Percentiles rank a stretch among this genome's conserved stretches.
Evolutionary conservation across 2,113 vertebrate species (phyloP).

Genomic region (Amblyornis subalaris): DNA sequence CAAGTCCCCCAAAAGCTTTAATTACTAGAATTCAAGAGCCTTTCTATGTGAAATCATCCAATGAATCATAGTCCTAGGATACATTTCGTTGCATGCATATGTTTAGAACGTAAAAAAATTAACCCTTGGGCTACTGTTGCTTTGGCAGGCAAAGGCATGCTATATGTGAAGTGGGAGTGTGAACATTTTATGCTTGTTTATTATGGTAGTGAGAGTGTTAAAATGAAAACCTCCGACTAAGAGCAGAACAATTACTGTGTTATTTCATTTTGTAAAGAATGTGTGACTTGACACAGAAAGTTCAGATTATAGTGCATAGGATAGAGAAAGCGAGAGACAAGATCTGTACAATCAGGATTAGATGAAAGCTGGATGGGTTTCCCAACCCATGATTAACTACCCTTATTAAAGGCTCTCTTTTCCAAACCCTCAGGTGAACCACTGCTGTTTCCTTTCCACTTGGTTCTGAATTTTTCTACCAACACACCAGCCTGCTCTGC

Average conservation of each 20-base stretch:
- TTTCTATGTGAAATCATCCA: constrained; percentile 15
- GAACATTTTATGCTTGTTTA: neutral
- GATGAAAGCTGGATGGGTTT: neutral
- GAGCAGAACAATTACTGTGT: constrained; percentile 19
- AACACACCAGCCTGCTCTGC: neutral
- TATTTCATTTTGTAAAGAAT: constrained; percentile 5
- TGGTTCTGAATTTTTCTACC: neutral
- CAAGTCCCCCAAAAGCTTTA: neutral
- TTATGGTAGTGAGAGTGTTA: constrained; percentile 10
- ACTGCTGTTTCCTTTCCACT: neutral
- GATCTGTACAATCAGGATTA: neutral
- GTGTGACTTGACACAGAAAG: neutral
- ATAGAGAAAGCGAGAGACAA: neutral
- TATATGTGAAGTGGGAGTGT: neutral
- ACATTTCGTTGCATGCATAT: neutral
- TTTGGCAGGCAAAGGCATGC: neutral
- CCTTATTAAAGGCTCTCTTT: neutral
- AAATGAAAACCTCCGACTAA: constrained; percentile 30
- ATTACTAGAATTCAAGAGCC: constrained; percentile 1
- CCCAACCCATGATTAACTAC: neutral
- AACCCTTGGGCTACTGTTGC: neutral
- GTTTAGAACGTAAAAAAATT: constrained; percentile 18
- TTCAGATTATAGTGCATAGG: neutral
- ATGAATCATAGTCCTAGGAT: constrained; percentile 16
- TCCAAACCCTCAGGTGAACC: neutral